Conservation (phyloP, 2,113 vertebrate genomes). For the Scomber colias region DNA sequence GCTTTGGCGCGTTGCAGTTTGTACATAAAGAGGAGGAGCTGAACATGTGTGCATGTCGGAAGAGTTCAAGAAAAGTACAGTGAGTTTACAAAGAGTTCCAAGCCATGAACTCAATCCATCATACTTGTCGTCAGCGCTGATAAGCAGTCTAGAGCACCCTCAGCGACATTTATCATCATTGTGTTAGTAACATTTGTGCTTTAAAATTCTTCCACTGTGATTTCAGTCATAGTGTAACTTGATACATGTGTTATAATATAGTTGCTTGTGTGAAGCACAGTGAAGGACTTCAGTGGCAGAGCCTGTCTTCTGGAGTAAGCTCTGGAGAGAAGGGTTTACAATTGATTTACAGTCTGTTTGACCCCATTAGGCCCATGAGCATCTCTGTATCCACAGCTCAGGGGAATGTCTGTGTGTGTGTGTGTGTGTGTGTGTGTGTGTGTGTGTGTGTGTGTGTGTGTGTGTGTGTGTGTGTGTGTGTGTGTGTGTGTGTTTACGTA, state of each 20-base stretch:
- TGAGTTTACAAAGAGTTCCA: conserved; percentile 37
- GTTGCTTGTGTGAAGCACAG: conserved; percentile 23
- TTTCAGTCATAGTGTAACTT: conserved; percentile 29
- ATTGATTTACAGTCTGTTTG: conserved; percentile 80
- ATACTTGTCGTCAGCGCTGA: conserved; percentile 37
- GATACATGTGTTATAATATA: conserved; percentile 18
- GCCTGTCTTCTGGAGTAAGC: conserved; percentile 52
- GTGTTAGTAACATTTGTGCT: conserved; percentile 42
- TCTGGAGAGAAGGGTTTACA: conserved; percentile 60
- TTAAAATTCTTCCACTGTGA: conserved; percentile 27
- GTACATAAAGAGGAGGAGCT: background rate
- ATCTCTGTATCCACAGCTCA: conserved; percentile 72
- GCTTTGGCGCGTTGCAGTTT: background rate
- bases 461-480: conserved; percentile 44
- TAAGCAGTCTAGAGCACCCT: conserved; percentile 34
- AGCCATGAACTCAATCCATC: conserved; percentile 63
- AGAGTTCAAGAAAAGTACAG: conserved; percentile 28
- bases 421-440: conserved; percentile 41
- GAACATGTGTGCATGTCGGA: background rate
- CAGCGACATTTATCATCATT: conserved; percentile 42
- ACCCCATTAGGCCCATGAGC: conserved; percentile 78
- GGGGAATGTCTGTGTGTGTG: conserved; percentile 54
- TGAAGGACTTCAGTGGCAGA: conserved; percentile 43
- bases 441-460: conserved; percentile 43
- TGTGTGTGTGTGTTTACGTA: conserved; percentile 49